Evolutionary conservation across 2,113 vertebrate species (phyloP).

Genomic region (Brienomyrus longianalis): DNA sequence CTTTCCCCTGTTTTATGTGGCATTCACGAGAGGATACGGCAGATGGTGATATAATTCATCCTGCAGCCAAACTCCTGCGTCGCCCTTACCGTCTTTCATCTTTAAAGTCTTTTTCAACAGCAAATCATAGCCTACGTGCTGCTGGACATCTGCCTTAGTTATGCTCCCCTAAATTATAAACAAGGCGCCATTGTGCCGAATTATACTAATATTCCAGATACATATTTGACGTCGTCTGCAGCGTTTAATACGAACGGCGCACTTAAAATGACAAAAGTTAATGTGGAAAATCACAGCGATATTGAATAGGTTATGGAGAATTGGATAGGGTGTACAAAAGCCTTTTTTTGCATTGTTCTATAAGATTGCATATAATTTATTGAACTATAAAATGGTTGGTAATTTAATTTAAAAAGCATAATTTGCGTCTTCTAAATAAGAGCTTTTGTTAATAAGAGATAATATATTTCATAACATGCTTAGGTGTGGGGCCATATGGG

Average conservation of each 20-base stretch:
- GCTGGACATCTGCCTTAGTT: slow-evolving; percentile 6
- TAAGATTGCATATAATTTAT: background rate
- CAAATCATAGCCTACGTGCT: background rate
- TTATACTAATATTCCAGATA: background rate
- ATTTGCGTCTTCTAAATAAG: background rate
- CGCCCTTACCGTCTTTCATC: background rate
- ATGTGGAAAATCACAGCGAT: background rate
- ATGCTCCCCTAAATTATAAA: background rate
- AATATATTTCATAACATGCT: background rate
- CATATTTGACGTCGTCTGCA: background rate
- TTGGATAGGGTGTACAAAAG: background rate
- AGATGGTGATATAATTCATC: background rate
- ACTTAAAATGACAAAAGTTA: background rate
- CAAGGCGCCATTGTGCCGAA: background rate
- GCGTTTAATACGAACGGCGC: background rate
- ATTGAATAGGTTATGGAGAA: background rate
- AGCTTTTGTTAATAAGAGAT: background rate
- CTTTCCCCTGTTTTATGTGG: background rate
- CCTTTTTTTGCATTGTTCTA: background rate
- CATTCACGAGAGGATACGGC: background rate
- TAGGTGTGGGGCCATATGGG: background rate
- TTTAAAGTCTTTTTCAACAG: background rate
- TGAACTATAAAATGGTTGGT: background rate
- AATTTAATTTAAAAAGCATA: background rate
- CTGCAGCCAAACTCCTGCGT: background rate